Evolutionary conservation across 2,113 vertebrate species (phyloP).

Genomic region (Noturus placidus): DNA sequence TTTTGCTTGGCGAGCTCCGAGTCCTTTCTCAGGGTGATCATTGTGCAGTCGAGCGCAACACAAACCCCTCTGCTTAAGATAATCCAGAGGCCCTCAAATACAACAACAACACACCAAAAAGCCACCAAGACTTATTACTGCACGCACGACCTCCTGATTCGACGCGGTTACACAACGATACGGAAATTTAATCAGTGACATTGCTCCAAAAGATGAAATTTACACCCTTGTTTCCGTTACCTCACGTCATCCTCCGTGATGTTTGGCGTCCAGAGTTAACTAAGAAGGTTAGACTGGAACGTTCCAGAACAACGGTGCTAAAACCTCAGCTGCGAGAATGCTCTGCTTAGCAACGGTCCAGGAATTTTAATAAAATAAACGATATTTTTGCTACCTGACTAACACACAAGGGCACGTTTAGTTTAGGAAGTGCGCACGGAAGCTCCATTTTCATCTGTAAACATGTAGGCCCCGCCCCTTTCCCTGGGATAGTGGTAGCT

Average conservation of each 20-base stretch:
- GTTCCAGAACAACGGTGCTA: neutral
- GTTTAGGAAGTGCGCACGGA: neutral
- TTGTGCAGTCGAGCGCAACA: slow-evolving; percentile 60
- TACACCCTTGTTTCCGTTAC: neutral
- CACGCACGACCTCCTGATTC: neutral
- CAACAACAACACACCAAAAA: slow-evolving; percentile 15
- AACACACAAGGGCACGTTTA: neutral
- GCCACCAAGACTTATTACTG: slow-evolving; percentile 6
- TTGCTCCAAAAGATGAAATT: neutral
- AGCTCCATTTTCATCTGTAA: too few relatives aligned
- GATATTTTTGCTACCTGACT: neutral
- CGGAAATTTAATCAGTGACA: neutral
- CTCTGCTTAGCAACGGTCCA: neutral
- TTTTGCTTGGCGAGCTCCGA: slow-evolving; percentile 65
- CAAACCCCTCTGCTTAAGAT: slow-evolving; percentile 55
- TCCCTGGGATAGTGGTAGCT: neutral
- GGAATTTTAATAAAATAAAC: neutral
- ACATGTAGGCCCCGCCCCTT: neutral
- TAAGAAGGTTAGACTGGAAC: neutral
- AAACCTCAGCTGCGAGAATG: neutral
- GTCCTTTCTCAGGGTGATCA: slow-evolving; percentile 65
- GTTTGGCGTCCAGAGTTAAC: neutral
- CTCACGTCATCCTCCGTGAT: neutral
- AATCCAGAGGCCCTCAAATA: slow-evolving; percentile 43
- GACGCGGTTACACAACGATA: neutral